Evolutionary conservation across 2,888 invertebrate species (phyloP).

Genomic region (Eristalinus sepulchralis): DNA sequence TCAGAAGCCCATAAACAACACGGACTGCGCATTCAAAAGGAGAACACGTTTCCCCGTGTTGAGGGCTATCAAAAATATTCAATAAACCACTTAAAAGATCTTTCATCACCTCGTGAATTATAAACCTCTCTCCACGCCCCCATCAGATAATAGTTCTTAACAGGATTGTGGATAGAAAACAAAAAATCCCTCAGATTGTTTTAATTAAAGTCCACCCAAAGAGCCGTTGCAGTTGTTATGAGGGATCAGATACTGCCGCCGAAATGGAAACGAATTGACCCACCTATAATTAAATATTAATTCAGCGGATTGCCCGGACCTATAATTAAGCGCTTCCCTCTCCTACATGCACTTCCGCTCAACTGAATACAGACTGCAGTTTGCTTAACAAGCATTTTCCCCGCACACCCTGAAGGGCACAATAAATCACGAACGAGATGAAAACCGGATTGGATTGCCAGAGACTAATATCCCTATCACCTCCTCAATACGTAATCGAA

Average conservation of each 20-base stretch:
- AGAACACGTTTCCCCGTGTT: neutral
- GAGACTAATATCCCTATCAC: constrained; percentile 32
- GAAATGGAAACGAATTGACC: neutral
- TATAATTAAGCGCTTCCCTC: constrained; percentile 51
- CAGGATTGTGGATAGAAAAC: neutral
- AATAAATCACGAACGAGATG: constrained; percentile 45
- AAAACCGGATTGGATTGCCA: neutral
- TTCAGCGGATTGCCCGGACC: constrained; percentile 8
- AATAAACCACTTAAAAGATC: neutral
- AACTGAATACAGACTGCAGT: constrained; percentile 13
- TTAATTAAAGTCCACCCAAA: constrained; percentile 13
- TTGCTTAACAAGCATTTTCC: constrained; percentile 14
- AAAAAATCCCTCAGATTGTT: neutral
- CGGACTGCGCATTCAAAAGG: neutral
- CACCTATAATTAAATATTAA: constrained; percentile 51
- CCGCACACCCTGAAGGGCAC: constrained; percentile 5
- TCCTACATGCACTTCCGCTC: neutral
- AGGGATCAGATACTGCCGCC: neutral
- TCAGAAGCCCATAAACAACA: neutral
- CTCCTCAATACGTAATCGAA: constrained; percentile 44
- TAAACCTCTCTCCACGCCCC: neutral
- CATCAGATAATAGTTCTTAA: neutral
- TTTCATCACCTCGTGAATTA: neutral
- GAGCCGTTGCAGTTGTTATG: neutral
- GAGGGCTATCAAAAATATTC: neutral